Conservation (phyloP, 2,113 vertebrate genomes). For the Phaetusa simplex region DNA sequence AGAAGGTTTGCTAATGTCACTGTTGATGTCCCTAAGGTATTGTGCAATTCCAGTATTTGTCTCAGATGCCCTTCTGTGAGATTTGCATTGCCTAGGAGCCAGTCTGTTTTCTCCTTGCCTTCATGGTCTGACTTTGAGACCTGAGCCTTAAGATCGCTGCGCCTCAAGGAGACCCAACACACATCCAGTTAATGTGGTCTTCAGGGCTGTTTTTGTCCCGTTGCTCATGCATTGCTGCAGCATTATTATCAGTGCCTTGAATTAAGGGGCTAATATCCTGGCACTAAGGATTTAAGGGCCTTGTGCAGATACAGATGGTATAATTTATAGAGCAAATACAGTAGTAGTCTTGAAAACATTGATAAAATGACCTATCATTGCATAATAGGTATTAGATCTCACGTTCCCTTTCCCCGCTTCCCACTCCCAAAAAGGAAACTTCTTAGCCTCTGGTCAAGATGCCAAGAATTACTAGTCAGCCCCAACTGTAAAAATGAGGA, state of each 20-base stretch:
- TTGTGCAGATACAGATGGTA: not conserved
- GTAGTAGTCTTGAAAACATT: slow-evolving; percentile 18
- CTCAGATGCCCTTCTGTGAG: not conserved
- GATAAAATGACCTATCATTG: not conserved
- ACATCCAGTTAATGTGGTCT: not conserved
- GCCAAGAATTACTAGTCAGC: not conserved
- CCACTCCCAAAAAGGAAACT: not conserved
- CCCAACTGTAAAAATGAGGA: not conserved
- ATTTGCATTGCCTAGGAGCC: not conserved
- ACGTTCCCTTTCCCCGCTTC: not conserved
- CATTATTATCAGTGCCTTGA: slow-evolving; percentile 26
- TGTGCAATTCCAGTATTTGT: not conserved
- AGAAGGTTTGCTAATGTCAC: not conserved
- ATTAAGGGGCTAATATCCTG: slow-evolving; percentile 1
- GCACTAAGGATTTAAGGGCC: not conserved
- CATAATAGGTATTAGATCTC: not conserved
- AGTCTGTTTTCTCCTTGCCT: not conserved
- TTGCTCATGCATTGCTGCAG: not conserved
- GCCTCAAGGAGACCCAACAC: not conserved
- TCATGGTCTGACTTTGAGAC: not conserved
- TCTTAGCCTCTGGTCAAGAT: not conserved
- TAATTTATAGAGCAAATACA: slow-evolving; percentile 23
- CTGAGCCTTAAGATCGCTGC: not conserved
- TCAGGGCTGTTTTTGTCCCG: not conserved
- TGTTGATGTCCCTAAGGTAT: not conserved